Conservation (phyloP, 1,140 invertebrate species). For the Brachionus calyciflorus region DNA sequence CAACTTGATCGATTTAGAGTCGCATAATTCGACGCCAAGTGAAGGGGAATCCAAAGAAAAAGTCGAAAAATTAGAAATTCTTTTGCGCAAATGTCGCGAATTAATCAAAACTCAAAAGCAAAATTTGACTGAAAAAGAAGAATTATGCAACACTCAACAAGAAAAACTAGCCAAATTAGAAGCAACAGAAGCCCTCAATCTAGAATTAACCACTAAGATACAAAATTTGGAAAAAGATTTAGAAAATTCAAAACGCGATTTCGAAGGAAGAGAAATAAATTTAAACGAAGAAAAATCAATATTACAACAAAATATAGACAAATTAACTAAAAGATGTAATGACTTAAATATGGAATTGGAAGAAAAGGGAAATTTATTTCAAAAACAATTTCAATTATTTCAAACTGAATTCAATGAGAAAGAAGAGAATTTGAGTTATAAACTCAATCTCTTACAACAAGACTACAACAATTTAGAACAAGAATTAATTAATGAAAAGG, state of each 20-base stretch:
- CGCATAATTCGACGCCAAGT: too few relatives aligned
- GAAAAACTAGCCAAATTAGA: background rate
- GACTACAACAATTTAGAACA: constrained; percentile 22
- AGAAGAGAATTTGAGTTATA: constrained; percentile 10
- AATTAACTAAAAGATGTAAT: constrained; percentile 4
- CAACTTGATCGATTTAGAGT: constrained; percentile 23
- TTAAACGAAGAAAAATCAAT: background rate
- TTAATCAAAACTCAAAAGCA: constrained; percentile 34
- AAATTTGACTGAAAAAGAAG: constrained; percentile 12
- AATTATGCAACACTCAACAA: background rate
- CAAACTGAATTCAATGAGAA: constrained; percentile 27
- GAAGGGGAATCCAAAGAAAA: constrained; percentile 22
- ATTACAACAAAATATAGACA: constrained; percentile 14
- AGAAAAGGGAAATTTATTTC: constrained; percentile 44
- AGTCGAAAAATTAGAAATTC: constrained; percentile 15
- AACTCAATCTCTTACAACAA: constrained; percentile 6
- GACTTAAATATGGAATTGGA: constrained; percentile 38
- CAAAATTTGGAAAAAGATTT: background rate
- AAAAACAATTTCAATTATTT: constrained; percentile 36
- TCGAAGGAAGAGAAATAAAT: background rate
- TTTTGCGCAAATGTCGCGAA: constrained; percentile 11
- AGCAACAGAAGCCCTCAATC: background rate
- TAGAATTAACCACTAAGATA: background rate
- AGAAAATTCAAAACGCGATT: background rate
- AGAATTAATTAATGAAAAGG: constrained; percentile 20